Evolutionary conservation across 2,888 invertebrate genomes (phyloP), one percentile per base, ranked within the genome.

Genomic region (Drosophila bunnanda): DNA sequence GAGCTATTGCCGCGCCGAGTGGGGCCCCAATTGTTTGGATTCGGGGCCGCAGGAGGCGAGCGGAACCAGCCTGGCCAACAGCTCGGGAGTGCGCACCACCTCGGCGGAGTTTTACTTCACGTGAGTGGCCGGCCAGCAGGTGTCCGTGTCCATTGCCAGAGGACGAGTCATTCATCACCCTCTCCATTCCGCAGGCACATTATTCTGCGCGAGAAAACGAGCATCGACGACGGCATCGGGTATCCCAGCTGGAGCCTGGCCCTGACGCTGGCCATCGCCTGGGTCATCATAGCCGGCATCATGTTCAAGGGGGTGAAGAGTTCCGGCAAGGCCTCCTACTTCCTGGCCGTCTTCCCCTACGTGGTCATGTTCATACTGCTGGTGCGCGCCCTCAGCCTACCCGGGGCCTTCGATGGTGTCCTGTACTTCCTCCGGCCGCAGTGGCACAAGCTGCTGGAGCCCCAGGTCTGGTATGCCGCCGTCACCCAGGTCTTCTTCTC

Each of bases 331-430:
- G 94, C 94, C 0, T 94, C 96, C 3, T 96, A 96, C 89, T 94
- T 96, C 80, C 94, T 96, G 4, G 96, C 96, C 0, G 91, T 95
- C 20, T 95, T 95, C 85, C 95, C 95, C 0, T 95, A 95, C 81
- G 88, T 93, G 44, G 93, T 96, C 50, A 93, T 95, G 91, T 78
- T 94, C 30, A 93, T 94, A 20, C 90, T 95, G 54, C 92, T 96
- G n/a, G 92, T 94, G 53, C 92, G 95, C 54, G 93, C 95, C 0
- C 90, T 93, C 20, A 94, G 94, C 0, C 86, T 95, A 48, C 93
- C 94, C 0, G 95, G 95, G 0, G 95, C 95, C 15, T 80, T 91
- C 1, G 91, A 94, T 56, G 95, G 95, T 0, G 94, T 95, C n/a
- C 82, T 94, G 2, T 95, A 94, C 90, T 95, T 95, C 81, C 91